phyloP scores from a whole-genome alignment of 1,140 invertebrate genomes.

The Piezodorus guildinii region DNA sequence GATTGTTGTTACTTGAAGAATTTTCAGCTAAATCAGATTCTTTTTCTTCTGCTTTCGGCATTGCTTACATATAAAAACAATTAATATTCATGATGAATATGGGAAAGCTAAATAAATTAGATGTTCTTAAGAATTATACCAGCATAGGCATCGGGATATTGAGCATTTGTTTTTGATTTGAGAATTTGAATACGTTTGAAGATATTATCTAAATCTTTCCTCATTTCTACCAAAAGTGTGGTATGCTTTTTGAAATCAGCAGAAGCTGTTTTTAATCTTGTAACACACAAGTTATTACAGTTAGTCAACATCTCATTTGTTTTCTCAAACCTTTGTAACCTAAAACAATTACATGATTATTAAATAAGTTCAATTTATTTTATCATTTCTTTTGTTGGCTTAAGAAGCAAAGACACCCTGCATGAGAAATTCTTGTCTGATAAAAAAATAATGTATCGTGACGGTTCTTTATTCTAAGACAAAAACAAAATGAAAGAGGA shows the following conservation, averaged over 20 bases:
- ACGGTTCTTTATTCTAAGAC: no score
- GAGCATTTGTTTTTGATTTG: constrained; percentile 67
- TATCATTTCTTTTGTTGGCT: no score
- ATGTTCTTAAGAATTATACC: constrained; percentile 33
- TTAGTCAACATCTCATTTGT: constrained; percentile 96
- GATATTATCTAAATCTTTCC: constrained; percentile 48
- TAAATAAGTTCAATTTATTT: no score
- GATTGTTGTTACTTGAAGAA: constrained; percentile 17
- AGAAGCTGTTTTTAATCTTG: constrained; percentile 64
- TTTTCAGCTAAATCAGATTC: constrained; percentile 5
- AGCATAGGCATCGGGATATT: constrained; percentile 76
- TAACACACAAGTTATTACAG: constrained; percentile 76
- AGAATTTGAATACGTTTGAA: constrained; percentile 51
- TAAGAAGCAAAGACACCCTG: no score
- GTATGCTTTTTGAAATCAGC: constrained; percentile 84
- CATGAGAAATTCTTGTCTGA: no score
- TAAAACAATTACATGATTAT: constrained; percentile 37
- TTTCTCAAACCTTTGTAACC: constrained; percentile 90
- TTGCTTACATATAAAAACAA: constrained; percentile 4
- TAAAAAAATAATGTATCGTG: no score
- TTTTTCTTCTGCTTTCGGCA: background rate
- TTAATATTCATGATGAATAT: background rate
- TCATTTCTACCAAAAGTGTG: constrained; percentile 53
- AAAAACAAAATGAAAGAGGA: no score
- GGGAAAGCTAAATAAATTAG: background rate